phyloP scores from a whole-genome alignment of 1,140 invertebrate genomes.

The Physella acuta region DNA sequence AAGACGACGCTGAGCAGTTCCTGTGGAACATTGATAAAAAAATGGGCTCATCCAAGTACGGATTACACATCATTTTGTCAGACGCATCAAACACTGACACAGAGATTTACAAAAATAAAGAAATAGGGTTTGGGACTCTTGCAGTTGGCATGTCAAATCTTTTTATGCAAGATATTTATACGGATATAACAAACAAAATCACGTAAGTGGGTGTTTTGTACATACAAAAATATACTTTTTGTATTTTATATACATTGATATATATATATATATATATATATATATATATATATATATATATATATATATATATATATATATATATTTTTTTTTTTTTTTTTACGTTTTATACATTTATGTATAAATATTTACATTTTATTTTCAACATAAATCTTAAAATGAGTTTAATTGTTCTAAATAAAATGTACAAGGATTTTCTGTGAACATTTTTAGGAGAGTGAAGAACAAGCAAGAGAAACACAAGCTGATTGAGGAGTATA shows the following conservation, averaged over 20 bases:
- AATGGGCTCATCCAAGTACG: background rate
- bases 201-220: too few relatives aligned
- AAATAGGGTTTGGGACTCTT: constrained; percentile 8
- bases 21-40: constrained; percentile 20
- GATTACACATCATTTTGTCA: constrained; percentile 13
- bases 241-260: too few relatives aligned
- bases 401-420: too few relatives aligned
- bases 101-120: constrained; percentile 16
- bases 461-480: background rate
- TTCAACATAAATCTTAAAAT: too few relatives aligned
- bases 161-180: constrained; percentile 1
- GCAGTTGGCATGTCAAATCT: background rate
- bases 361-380: too few relatives aligned
- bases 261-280: too few relatives aligned
- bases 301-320: too few relatives aligned
- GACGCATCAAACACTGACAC: constrained; percentile 11
- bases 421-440: too few relatives aligned
- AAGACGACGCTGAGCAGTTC: constrained; percentile 31
- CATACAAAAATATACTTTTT: too few relatives aligned
- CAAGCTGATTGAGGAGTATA: constrained; percentile 9
- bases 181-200: background rate
- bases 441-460: constrained; percentile 5
- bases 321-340: too few relatives aligned
- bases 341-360: too few relatives aligned
- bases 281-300: too few relatives aligned